Base-by-base conservation (phyloP, 2,113 vertebrate species). In the Capra hircus region DNA sequence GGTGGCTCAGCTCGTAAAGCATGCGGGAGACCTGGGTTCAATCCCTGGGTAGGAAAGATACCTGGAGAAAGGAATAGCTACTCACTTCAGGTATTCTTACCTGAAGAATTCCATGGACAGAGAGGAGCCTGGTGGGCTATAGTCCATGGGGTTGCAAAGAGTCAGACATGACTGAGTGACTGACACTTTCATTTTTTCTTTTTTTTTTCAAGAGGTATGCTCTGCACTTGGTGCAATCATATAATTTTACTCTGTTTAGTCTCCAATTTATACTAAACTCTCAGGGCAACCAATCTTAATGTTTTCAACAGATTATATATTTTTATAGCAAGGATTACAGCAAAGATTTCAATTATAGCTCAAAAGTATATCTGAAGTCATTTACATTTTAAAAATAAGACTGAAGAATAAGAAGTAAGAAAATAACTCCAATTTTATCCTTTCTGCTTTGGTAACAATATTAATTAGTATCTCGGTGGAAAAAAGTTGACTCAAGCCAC, bases 381-480 rank as follows among this genome's bases (percentile, higher is more conserved):
- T 23, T 74, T 82, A 87, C 11, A 94, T 36, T 88, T 90, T 64
- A 92, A 97, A 97, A 94, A 21, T 78, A 96, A 60, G 36, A 93
- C 4, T 48, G 2, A 86, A 74, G 88, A 88, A n/a, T 36, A 43
- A 27, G 40, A 48, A 28, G 27, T 57, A 92, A 6, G 30, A 77
- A 91, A 83, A 88, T 12, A 33, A 6, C 8, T 28, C 84, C 84
- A 52, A 64, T 57, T 87, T 97, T n/a, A 71, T 89, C 60, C 36
- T 88, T 94, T 96, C 33, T 96, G 95, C 19, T 80, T 90, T 85
- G 30, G 16, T 93, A 85, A 97, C 28, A 94, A 40, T 96, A 95
- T 83, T 94, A 93, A 93, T 40, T 77, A 88, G 53, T 64, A 88
- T n/a, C 62, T 92, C 84, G 8, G 8, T 74, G 23, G 33, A 52